Conservation (phyloP, 2,797 vertebrate species). For the Aselliscus stoliczkanus region DNA sequence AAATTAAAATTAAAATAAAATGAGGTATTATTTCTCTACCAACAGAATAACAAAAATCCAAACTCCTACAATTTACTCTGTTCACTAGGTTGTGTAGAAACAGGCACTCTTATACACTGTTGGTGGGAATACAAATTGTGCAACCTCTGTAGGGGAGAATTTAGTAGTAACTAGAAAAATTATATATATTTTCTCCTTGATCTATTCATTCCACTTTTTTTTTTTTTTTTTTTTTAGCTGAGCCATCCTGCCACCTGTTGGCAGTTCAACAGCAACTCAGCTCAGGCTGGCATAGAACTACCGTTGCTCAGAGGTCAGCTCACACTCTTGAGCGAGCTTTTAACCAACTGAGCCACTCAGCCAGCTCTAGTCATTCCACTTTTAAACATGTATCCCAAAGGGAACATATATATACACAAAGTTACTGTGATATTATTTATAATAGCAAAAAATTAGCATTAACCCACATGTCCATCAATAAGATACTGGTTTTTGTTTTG, state of each 20-base stretch:
- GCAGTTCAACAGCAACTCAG: too few relatives aligned
- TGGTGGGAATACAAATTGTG: background rate
- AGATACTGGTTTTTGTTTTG: background rate
- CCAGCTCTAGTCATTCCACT: background rate
- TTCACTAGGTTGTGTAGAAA: background rate
- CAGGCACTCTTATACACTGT: background rate
- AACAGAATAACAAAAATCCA: background rate
- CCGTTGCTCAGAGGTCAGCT: too few relatives aligned
- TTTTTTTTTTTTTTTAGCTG: too few relatives aligned
- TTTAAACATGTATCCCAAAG: constrained; percentile 19
- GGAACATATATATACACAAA: background rate
- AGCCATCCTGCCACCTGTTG: too few relatives aligned
- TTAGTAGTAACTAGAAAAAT: background rate
- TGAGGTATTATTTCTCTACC: background rate
- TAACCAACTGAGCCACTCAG: too few relatives aligned
- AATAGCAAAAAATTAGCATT: background rate
- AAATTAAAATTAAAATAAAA: background rate
- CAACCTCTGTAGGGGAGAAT: background rate
- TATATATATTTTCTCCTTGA: background rate
- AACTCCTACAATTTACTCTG: background rate
- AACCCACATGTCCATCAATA: background rate
- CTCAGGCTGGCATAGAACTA: too few relatives aligned
- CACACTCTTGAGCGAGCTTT: too few relatives aligned
- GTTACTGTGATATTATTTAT: background rate
- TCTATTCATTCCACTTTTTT: background rate